These are phyloP conservation scores for Globicephala melas DNA, from an alignment of 2,113 vertebrate species.

Conservation along the genomic window DNA sequence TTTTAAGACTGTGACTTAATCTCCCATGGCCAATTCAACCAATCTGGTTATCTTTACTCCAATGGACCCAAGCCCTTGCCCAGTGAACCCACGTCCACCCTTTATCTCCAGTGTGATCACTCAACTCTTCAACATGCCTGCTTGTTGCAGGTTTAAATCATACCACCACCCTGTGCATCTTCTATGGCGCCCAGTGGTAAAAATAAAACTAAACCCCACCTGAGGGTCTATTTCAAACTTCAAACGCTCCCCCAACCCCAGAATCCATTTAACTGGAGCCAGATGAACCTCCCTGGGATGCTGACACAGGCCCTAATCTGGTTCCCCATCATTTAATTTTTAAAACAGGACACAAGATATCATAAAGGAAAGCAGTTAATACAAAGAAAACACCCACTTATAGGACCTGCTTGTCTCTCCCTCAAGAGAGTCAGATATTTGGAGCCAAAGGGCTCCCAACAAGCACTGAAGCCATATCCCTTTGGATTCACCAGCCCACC, in stretches of 20 bases:
- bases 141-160: conserved; percentile 7
- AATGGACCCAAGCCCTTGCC: conserved; percentile 27
- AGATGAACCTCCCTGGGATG: conserved; percentile 11
- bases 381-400: conserved; percentile 5
- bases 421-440: conserved; percentile 45
- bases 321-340: conserved; percentile 33
- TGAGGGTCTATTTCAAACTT: conserved; percentile 3
- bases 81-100: background rate
- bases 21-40: conserved; percentile 32
- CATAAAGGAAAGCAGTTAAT: conserved; percentile 50
- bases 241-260: conserved; percentile 18
- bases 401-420: conserved; percentile 44
- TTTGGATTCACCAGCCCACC: conserved; percentile 36
- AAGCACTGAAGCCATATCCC: conserved; percentile 43
- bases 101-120: conserved; percentile 54
- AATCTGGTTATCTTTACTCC: conserved; percentile 13
- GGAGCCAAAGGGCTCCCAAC: background rate
- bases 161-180: background rate
- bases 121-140: conserved; percentile 20
- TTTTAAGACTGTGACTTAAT: conserved; percentile 38
- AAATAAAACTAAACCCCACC: conserved; percentile 24
- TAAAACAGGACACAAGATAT: conserved; percentile 50
- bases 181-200: conserved; percentile 18
- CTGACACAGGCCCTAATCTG: conserved; percentile 27
- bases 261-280: conserved; percentile 31